A percentile compares a stretch with the other conserved stretches of the same genome.
These are phyloP conservation scores for Eristalis intricaria DNA, from an alignment of 2,888 invertebrate genomes.

Conservation along the genomic window DNA sequence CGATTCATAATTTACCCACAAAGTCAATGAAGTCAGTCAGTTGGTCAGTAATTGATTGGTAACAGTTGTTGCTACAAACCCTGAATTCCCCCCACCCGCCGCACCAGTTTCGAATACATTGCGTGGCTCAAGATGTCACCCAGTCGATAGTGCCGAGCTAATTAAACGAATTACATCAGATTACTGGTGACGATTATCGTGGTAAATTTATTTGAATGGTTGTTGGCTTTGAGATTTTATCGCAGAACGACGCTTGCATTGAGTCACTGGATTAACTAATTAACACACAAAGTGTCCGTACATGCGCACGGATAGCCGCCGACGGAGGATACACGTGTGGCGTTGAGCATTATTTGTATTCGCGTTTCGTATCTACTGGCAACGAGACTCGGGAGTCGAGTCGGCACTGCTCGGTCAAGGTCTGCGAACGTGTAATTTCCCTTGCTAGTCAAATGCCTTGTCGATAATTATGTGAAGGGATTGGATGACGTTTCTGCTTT, in stretches of 20 bases:
- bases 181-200: conserved; percentile 13
- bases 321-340: background rate
- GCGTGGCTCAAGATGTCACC: conserved; percentile 9
- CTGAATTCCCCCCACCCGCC: background rate
- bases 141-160: conserved; percentile 13
- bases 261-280: conserved; percentile 9
- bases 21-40: background rate
- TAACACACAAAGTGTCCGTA: background rate
- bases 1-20: background rate
- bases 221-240: conserved; percentile 3
- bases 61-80: background rate
- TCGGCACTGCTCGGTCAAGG: no score
- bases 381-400: no score
- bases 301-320: background rate
- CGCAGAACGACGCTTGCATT: background rate
- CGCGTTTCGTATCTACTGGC: no score
- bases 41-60: background rate
- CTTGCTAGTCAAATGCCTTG: no score
- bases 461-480: no score
- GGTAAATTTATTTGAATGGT: conserved; percentile 10
- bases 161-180: conserved; percentile 21
- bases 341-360: no score
- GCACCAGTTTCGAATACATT: background rate
- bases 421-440: no score
- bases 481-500: no score